phyloP scores from a whole-genome alignment of 2,888 invertebrate species.

The Hemicrepidius hirtus region DNA sequence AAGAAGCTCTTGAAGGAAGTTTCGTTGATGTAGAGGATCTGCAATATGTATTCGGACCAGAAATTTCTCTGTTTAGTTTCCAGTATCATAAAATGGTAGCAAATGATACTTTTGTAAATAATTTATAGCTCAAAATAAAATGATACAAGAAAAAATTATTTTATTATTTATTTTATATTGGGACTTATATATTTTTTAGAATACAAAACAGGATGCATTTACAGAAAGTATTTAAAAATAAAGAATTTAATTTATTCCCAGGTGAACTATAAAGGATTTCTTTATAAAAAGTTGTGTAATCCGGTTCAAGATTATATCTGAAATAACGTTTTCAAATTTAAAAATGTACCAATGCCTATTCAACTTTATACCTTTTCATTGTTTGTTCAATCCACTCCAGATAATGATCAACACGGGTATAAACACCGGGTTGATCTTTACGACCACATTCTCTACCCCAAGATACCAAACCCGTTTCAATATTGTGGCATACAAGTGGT shows the following conservation, averaged over 20 bases:
- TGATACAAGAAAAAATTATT: background rate
- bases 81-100: conserved; percentile 50
- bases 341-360: background rate
- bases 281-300: background rate
- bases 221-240: too few relatives aligned
- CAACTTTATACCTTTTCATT: background rate
- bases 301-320: background rate
- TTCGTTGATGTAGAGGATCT: conserved; percentile 30
- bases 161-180: conserved; percentile 16
- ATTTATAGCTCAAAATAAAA: conserved; percentile 26
- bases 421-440: conserved; percentile 58
- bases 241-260: too few relatives aligned
- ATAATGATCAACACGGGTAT: conserved; percentile 43
- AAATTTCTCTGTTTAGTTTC: conserved; percentile 49
- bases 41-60: conserved; percentile 16
- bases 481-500: conserved; percentile 57
- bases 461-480: conserved; percentile 58
- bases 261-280: too few relatives aligned
- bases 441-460: conserved; percentile 59
- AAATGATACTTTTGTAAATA: conserved; percentile 48
- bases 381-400: conserved; percentile 16
- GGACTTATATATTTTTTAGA: too few relatives aligned
- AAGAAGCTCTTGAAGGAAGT: conserved; percentile 34
- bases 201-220: too few relatives aligned
- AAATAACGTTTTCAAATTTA: background rate